Percentiles rank a stretch among this genome's conserved stretches.
These are phyloP conservation scores for Tetranychus piercei DNA, from an alignment of 2,888 invertebrate species.

Conservation along the genomic window DNA sequence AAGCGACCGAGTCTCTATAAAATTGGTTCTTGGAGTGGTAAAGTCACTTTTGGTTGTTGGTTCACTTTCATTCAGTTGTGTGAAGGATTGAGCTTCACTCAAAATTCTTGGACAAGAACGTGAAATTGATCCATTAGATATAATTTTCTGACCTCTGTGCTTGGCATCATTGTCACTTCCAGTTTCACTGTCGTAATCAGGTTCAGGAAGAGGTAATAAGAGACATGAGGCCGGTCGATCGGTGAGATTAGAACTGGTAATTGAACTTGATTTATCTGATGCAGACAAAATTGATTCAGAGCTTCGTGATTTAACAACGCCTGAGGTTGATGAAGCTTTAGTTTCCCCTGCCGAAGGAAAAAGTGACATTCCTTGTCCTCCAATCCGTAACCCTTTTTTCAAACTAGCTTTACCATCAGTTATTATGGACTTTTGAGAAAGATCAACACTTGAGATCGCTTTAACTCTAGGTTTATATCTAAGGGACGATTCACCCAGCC, in stretches of 20 bases:
- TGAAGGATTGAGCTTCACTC: background rate
- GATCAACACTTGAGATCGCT: background rate
- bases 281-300: background rate
- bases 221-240: background rate
- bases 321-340: background rate
- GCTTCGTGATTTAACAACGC: background rate
- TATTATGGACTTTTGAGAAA: background rate
- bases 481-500: background rate
- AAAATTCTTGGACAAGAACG: background rate
- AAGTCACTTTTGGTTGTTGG: background rate
- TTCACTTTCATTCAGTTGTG: background rate
- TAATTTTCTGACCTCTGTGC: background rate
- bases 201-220: background rate
- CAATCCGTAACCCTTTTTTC: slow-evolving; percentile 17
- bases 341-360: slow-evolving; percentile 1
- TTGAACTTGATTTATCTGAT: background rate
- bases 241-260: background rate
- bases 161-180: background rate
- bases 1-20: background rate
- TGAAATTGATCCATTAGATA: background rate
- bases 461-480: background rate
- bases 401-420: background rate
- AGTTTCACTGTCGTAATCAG: slow-evolving; percentile 1
- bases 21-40: background rate
- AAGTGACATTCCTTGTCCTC: slow-evolving; percentile 23